Conservation (phyloP, 1,140 invertebrate genomes). For the Eurosta solidaginis region DNA sequence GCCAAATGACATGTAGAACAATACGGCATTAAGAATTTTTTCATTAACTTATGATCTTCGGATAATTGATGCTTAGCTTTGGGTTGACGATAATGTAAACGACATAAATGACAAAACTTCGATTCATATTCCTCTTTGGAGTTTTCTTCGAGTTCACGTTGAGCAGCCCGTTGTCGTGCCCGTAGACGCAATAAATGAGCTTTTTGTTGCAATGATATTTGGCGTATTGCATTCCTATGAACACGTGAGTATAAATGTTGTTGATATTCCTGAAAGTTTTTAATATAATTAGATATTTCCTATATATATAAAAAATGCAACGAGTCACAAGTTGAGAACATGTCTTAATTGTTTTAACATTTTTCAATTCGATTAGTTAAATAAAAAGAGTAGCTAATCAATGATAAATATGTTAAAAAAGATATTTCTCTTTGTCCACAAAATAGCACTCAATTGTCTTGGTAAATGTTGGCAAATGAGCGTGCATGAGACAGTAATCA, state of each 20-base stretch:
- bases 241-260: constrained; percentile 71
- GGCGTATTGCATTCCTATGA: constrained; percentile 73
- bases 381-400: no score
- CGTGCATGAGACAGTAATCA: no score
- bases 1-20: constrained; percentile 69
- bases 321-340: no score
- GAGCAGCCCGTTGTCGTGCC: constrained; percentile 72
- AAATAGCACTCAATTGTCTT: no score
- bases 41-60: constrained; percentile 78
- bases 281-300: constrained; percentile 27
- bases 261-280: constrained; percentile 65
- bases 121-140: constrained; percentile 68
- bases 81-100: constrained; percentile 77
- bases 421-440: no score
- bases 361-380: no score
- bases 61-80: constrained; percentile 76
- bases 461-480: no score
- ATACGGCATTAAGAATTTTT: constrained; percentile 78
- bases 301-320: not conserved
- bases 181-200: constrained; percentile 74
- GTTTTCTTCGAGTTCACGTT: constrained; percentile 71
- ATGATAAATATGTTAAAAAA: no score
- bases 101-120: constrained; percentile 77
- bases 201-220: constrained; percentile 72
- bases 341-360: no score